Percentiles rank a stretch among this genome's conserved stretches.
Evolutionary conservation across 2,888 invertebrate species (phyloP).

Genomic region (Phortica magna): DNA sequence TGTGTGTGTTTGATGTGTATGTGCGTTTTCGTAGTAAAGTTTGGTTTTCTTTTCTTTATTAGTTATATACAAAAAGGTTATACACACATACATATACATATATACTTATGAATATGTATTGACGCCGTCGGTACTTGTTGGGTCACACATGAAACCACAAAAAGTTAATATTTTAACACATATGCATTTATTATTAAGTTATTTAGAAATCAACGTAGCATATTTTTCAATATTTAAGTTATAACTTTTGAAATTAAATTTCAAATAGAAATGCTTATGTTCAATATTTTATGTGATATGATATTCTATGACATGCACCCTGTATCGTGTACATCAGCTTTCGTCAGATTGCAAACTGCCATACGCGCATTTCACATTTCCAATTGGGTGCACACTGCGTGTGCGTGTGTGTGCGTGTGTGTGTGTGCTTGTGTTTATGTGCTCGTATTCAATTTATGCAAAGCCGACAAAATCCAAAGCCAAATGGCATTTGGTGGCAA

Average conservation of each 20-base stretch:
- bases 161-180: neutral
- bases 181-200: neutral
- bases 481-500: neutral
- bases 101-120: too few species aligned
- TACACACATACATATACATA: neutral
- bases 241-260: too few species aligned
- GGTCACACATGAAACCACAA: neutral
- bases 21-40: too few species aligned
- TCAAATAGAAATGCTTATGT: too few species aligned
- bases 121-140: too few species aligned
- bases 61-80: neutral
- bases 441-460: neutral
- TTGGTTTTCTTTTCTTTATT: too few species aligned
- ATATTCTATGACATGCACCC: neutral
- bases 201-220: too few species aligned
- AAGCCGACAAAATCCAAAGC: neutral
- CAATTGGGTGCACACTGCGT: slow-evolving; percentile 3
- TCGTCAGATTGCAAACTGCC: neutral
- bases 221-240: too few species aligned
- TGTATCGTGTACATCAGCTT: neutral
- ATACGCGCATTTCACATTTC: neutral
- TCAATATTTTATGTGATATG: neutral
- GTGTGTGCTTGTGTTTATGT: neutral
- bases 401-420: neutral
- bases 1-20: too few species aligned